Evolutionary conservation across 2,113 vertebrate genomes (phyloP).

Genomic region (Sphyrna mokarran): DNA sequence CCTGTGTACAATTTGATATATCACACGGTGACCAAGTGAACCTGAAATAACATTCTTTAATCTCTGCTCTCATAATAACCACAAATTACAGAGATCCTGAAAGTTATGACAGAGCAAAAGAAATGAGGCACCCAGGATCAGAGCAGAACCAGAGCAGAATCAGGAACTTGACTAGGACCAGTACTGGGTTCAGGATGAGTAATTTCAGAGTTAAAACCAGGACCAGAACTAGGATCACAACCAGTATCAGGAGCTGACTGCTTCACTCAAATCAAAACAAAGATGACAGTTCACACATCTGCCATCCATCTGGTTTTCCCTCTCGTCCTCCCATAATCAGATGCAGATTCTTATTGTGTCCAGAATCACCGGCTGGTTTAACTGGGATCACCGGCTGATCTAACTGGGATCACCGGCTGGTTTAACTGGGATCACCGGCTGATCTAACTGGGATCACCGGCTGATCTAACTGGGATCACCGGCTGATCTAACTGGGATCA

Average conservation of each 20-base stretch:
- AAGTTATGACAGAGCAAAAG: constrained; percentile 18
- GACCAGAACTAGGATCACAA: not conserved
- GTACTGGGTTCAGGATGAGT: not conserved
- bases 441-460: not conserved
- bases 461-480: not conserved
- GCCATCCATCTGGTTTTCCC: not conserved
- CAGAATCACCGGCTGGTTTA: not conserved
- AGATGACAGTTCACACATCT: not conserved
- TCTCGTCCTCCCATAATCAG: not conserved
- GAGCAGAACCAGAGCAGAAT: not conserved
- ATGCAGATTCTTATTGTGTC: not conserved
- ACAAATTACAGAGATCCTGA: constrained; percentile 28
- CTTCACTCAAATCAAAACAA: not conserved
- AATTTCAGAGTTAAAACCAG: not conserved
- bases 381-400: not conserved
- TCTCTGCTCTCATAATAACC: constrained; percentile 16
- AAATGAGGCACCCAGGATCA: not conserved
- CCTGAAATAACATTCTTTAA: constrained; percentile 10
- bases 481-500: not conserved
- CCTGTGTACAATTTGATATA: not conserved
- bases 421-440: not conserved
- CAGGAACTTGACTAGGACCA: not conserved
- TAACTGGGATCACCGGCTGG: not conserved
- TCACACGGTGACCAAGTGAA: not conserved
- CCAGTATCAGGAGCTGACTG: not conserved